phyloP scores from a whole-genome alignment of 1,140 invertebrate species.

The Leptopilina clavipes region DNA sequence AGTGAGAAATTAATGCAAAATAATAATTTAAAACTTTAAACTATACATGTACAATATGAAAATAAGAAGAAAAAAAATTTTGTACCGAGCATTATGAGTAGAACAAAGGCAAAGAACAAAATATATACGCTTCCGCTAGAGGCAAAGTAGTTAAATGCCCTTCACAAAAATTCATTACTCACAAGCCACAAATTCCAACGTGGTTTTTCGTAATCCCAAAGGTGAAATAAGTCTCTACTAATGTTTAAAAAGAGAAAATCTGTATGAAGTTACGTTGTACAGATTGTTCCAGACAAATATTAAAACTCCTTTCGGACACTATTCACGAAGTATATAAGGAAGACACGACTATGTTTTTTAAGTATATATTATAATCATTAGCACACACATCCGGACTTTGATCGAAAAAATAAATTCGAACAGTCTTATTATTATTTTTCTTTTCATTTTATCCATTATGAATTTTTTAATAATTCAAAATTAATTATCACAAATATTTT shows the following conservation, averaged over 20 bases:
- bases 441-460: background rate
- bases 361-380: slow-evolving; percentile 48
- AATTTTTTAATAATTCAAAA: too few relatives aligned
- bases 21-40: too few relatives aligned
- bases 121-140: slow-evolving; percentile 3
- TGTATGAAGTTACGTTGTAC: slow-evolving; percentile 49
- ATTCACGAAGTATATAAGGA: background rate
- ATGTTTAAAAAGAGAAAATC: slow-evolving; percentile 53
- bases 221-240: slow-evolving; percentile 30
- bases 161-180: slow-evolving; percentile 51
- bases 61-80: slow-evolving; percentile 15
- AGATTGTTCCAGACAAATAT: slow-evolving; percentile 57
- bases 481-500: too few relatives aligned
- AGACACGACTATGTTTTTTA: background rate
- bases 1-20: too few relatives aligned
- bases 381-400: slow-evolving; percentile 52
- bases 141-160: slow-evolving; percentile 45
- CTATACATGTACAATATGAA: background rate
- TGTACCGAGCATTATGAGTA: background rate
- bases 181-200: slow-evolving; percentile 44
- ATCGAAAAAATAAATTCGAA: background rate
- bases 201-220: slow-evolving; percentile 49
- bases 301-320: slow-evolving; percentile 52
- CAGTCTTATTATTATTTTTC: background rate
- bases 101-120: background rate